These are phyloP conservation scores for Alcis repandata DNA, from an alignment of 2,888 invertebrate genomes.

Conservation along the genomic window DNA sequence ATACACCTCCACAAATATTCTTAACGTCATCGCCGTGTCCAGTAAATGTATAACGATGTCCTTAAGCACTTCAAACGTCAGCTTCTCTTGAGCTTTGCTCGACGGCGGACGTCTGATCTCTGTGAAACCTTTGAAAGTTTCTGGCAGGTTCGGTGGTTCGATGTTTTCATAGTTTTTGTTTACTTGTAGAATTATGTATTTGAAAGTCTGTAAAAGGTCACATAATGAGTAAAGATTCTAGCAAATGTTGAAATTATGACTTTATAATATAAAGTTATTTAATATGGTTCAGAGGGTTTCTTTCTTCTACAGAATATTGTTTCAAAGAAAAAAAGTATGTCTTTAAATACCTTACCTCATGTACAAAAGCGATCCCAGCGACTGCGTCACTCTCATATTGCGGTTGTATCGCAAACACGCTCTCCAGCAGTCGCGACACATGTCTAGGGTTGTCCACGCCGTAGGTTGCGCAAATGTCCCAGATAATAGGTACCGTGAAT, in stretches of 20 bases:
- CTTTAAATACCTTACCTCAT: constrained; percentile 67
- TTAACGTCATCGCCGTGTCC: constrained; percentile 90
- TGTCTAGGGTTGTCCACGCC: constrained; percentile 88
- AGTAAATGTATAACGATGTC: constrained; percentile 90
- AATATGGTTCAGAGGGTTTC: too few species aligned
- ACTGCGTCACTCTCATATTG: constrained; percentile 88
- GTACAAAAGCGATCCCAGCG: constrained; percentile 83
- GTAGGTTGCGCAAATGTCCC: constrained; percentile 92
- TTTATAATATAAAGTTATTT: too few species aligned
- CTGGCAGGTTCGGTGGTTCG: constrained; percentile 79
- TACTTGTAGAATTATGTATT: constrained; percentile 83
- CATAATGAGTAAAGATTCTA: too few species aligned
- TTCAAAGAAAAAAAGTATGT: not conserved
- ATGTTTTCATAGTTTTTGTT: constrained; percentile 78
- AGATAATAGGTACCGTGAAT: constrained; percentile 93
- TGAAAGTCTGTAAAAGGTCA: constrained; percentile 82
- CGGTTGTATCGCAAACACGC: constrained; percentile 89
- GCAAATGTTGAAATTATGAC: too few species aligned
- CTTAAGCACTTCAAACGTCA: constrained; percentile 82
- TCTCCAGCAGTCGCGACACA: constrained; percentile 88
- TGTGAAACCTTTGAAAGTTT: constrained; percentile 79
- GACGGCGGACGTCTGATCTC: constrained; percentile 71
- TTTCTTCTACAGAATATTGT: too few species aligned
- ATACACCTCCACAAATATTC: constrained; percentile 89
- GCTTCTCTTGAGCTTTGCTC: constrained; percentile 62